Base-by-base conservation (phyloP, 2,888 invertebrate genomes). In the Diarsia brunnea region DNA sequence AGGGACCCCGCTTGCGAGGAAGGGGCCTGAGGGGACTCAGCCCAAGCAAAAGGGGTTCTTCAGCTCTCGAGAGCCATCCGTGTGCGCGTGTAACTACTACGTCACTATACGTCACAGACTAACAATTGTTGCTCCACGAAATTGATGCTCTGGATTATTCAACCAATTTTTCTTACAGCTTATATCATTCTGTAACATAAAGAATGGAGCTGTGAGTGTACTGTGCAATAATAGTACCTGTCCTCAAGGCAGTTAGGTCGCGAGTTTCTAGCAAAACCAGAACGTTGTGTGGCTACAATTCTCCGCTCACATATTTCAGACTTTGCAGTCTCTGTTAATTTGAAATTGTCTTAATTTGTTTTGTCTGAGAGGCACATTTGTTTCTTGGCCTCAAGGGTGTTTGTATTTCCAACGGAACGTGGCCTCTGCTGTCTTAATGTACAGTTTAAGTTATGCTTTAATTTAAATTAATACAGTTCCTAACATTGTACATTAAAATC, bases 281-380 rank as follows among this genome's bases (percentile, higher is more conserved):
- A 90, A 90, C 87, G 88, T 92, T 92, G 88, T 92, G 90, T 90
- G 81, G 86, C 75, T 80, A 86, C 85, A 87, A 79, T 85, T 91
- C 90, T 90, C 89, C 76, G 87, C 89, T 90, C 89, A 91, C 91
- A 94, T 93, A 94, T 92, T 93, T 94, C 91, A 93, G 94, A 93
- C 92, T 93, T 94, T 92, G 92, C 90, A 93, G 93, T 92, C 90
- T 91, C 91, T 91, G 94, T 94, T 95, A 95, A 95, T 95, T 94
- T 93, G 90, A 92, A 95, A 95, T 95, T 95, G 95, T 95, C 94
- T 95, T 95, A 95, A 95, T 95, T 95, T 95, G 93, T 95, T 94
- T 93, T 90, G 93, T 91, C 89, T 90, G 92, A 91, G 90, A 88
- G 87, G 90, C 90, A 90, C 94, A 95, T 95, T 95, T 94, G 89